A percentile compares a stretch with the other conserved stretches of the same genome.
Evolutionary conservation across 2,888 invertebrate genomes (phyloP).

Genomic region (Drosophila mettleri): DNA sequence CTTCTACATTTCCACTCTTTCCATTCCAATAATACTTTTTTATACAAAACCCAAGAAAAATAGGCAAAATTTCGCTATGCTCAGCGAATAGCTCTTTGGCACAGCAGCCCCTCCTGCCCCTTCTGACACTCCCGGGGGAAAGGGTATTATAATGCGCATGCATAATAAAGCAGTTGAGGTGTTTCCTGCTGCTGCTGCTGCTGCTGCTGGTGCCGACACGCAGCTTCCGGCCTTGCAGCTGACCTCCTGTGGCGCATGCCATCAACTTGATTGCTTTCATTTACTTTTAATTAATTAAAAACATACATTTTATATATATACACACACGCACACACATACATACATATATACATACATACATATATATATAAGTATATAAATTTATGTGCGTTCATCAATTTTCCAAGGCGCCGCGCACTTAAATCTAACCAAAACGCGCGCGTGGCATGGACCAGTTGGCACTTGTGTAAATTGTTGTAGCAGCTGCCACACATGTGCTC

Average conservation of each 20-base stretch:
- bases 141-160: slow-evolving; percentile 29
- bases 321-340: no score
- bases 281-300: slow-evolving; percentile 80
- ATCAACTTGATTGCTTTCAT: slow-evolving; percentile 79
- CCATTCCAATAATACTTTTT: no score
- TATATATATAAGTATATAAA: slow-evolving; percentile 3
- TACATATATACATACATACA: not conserved
- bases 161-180: slow-evolving; percentile 37
- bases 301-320: slow-evolving; percentile 12
- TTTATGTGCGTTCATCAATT: slow-evolving; percentile 42
- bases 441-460: slow-evolving; percentile 22
- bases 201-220: not conserved
- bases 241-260: slow-evolving; percentile 48
- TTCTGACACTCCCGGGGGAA: no score
- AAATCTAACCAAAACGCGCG: slow-evolving; percentile 55
- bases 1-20: no score
- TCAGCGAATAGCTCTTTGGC: not conserved
- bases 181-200: not conserved
- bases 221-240: slow-evolving; percentile 13
- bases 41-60: no score
- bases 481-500: slow-evolving; percentile 24
- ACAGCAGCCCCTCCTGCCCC: no score
- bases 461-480: slow-evolving; percentile 30
- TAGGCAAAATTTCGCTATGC: not conserved
- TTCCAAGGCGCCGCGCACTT: slow-evolving; percentile 29